Base-by-base conservation (phyloP, 2,797 vertebrate genomes). In the Catamblyrhynchus diadema region DNA sequence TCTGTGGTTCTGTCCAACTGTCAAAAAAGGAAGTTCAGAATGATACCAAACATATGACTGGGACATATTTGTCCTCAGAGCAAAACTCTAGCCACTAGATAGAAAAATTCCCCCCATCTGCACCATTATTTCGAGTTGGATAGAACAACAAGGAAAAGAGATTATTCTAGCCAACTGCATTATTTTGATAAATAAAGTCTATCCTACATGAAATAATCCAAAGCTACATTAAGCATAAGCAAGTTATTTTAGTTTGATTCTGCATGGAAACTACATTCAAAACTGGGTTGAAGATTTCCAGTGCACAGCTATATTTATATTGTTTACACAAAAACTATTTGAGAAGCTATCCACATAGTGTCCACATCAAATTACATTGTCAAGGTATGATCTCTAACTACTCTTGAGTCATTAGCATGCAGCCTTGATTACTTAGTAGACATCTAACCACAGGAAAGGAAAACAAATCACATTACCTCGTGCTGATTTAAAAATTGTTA, bases 231-330 rank as follows among this genome's bases (percentile, higher is more conserved):
- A 60, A 54, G 72, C 54, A 89, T n/a, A 91, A 86, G 53, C 48
- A 90, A 93, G 85, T 90, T 94, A 93, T 96, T 96, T 96, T 94
- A 14, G 65, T 74, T 89, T 88, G 44, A 54, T 89, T 90, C 85
- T 92, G 75, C 94, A 79, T 30, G 54, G 91, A 96, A 88, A 89
- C 75, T 79, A 75, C 50, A 41, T 56, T 81, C 65, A 81, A 88
- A 97, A 95, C 59, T 94, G 85, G 92, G 91, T 86, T 95, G 86
- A 86, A 93, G 41, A 72, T 56, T 89, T 95, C 59, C 81, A 91
- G 69, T 81, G 33, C 79, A 81, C 47, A 73, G 87, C 85, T 90
- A 93, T 88, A 95, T 95, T 96, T 96, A 88, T 88, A 91, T 27
- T 95, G 91, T 92, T 97, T 96, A 93, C 94, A 93, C 44, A 70